Evolutionary conservation across 2,888 invertebrate species (phyloP).

Genomic region (Julus scanicus): DNA sequence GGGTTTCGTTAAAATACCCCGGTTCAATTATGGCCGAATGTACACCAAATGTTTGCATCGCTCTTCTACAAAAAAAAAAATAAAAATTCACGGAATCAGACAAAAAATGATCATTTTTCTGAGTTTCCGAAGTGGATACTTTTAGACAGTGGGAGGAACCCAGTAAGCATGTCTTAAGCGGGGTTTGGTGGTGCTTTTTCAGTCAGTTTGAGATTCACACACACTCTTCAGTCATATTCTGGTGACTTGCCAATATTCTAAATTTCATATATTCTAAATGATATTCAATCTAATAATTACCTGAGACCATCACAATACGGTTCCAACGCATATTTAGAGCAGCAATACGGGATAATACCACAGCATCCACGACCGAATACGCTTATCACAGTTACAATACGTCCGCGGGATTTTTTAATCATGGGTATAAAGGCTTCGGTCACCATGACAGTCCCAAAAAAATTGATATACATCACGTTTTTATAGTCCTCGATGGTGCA

Average conservation of each 20-base stretch:
- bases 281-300: conserved; percentile 47
- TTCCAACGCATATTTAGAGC: conserved; percentile 55
- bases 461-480: conserved; percentile 55
- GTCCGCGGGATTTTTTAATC: conserved; percentile 52
- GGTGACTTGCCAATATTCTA: too few species aligned
- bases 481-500: conserved; percentile 53
- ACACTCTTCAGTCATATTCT: too few species aligned
- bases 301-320: conserved; percentile 54
- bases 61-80: conserved; percentile 8
- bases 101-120: not conserved
- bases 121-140: too few species aligned
- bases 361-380: conserved; percentile 43
- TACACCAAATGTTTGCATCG: conserved; percentile 55
- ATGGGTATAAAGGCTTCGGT: conserved; percentile 53
- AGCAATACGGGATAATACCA: conserved; percentile 48
- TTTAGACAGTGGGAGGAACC: too few species aligned
- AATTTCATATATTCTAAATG: too few species aligned
- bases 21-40: conserved; percentile 54
- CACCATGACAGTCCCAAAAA: conserved; percentile 51
- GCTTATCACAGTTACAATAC: conserved; percentile 53
- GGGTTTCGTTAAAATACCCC: conserved; percentile 50
- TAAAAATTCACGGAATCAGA: not conserved
- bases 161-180: too few species aligned
- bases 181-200: too few species aligned
- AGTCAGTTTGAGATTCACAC: too few species aligned